Base-by-base conservation (phyloP, 2,797 vertebrate genomes). In the Mus minutoides region DNA sequence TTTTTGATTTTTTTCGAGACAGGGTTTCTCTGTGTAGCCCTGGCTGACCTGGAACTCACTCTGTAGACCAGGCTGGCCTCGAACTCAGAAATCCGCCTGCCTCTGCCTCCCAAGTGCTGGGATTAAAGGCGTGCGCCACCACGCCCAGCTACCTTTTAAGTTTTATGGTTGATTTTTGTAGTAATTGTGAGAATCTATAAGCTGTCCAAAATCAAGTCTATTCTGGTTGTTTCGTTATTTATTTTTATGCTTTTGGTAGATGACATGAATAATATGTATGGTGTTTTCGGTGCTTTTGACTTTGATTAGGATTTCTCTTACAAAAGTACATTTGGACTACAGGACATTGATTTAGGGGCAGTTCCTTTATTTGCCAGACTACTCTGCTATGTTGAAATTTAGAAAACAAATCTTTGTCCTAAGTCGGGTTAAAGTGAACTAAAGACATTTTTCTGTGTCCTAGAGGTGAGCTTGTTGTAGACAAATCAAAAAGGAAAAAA, bases 401-500 rank as follows among this genome's bases (percentile, higher is more conserved):
- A 94, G 86, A 92, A 78, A 77, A 34, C 77, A 19, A 69, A 82
- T 93, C 10, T 40, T 56, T 88, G 73, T 24, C 24, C 88, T 83
- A 86, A 49, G 49, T 84, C 84, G 46, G 14, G 34, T 95, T 94
- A 77, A 91, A 94, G 21, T 95, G n/a, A 24, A 78, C 79, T 95
- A 79, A 97, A 86, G 67, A 67, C n/a, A 37, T 95, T 96, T 60
- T 91, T 92, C 80, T 67, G 37, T 98, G 78, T 56, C 67, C 7
- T 95, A 99, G 99, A 98, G 97, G 98, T 49, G 99, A 99, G 7
- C 98, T 99, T 73, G 95, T 97, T 1, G 97, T 98, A 78, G 99
- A 99, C 93, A 99, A 99, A 98, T 98, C 96, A 84, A 99, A 99
- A 95, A 99, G 99, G 22, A 99, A 99, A 98, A 99, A 99, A 97